These are phyloP conservation scores for Pluvialis apricaria DNA, from an alignment of 2,113 vertebrate genomes.

Conservation along the genomic window DNA sequence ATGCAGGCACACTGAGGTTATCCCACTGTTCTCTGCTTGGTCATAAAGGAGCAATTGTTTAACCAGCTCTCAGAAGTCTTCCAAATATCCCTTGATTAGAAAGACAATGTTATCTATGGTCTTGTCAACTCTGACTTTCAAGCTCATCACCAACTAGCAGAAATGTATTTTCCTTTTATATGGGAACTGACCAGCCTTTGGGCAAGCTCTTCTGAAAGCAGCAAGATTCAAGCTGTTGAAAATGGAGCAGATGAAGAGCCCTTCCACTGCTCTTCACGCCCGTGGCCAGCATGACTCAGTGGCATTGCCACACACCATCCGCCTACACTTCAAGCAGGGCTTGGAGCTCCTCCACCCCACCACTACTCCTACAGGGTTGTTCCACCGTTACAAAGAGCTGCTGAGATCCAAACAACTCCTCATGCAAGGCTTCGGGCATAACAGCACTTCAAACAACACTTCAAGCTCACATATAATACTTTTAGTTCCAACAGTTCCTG, in stretches of 20 bases:
- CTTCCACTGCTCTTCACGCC: not conserved
- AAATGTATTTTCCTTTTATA: not conserved
- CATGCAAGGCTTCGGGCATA: not conserved
- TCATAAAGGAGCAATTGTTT: not conserved
- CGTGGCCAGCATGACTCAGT: not conserved
- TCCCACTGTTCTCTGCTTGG: not conserved
- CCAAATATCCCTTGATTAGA: not conserved
- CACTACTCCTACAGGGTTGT: not conserved
- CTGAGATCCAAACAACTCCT: not conserved
- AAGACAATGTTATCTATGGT: not conserved
- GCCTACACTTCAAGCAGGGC: not conserved
- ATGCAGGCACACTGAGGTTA: not conserved
- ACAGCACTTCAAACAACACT: not conserved
- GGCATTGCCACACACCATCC: not conserved
- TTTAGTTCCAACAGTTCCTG: not conserved
- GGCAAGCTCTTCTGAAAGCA: not conserved
- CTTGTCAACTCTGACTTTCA: not conserved
- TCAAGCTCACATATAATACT: not conserved
- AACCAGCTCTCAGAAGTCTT: not conserved
- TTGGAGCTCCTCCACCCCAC: not conserved
- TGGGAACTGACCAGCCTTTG: not conserved
- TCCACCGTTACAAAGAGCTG: not conserved
- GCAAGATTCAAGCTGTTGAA: not conserved
- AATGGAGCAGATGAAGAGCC: not conserved
- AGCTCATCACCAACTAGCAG: not conserved